Evolutionary conservation across 2,113 vertebrate species (phyloP).

Genomic region (Glaucidium brasilianum): DNA sequence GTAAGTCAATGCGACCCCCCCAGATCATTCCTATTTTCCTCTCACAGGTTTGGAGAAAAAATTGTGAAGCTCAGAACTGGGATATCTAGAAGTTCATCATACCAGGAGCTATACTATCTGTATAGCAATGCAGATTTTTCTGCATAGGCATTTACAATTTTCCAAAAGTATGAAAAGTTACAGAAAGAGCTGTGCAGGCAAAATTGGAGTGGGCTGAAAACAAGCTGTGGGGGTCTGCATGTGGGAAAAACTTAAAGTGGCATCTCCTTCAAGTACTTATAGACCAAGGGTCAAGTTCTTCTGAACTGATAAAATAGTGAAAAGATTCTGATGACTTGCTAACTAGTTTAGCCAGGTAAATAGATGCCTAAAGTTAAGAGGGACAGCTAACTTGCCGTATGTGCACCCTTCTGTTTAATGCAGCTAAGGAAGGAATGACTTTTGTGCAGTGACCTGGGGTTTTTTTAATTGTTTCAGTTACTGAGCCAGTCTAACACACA

Average conservation of each 20-base stretch:
- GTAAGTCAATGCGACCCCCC: not conserved
- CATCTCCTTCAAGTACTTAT: not conserved
- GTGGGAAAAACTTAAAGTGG: not conserved
- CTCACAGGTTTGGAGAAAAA: not conserved
- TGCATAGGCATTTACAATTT: not conserved
- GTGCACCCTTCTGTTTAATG: not conserved
- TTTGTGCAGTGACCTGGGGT: not conserved
- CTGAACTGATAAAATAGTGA: not conserved
- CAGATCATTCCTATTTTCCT: not conserved
- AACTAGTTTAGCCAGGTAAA: not conserved
- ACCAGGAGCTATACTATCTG: not conserved
- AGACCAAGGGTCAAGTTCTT: not conserved
- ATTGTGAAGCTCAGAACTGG: not conserved
- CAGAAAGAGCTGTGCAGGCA: not conserved
- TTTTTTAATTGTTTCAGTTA: conserved; percentile 74
- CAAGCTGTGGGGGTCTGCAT: not conserved
- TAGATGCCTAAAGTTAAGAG: not conserved
- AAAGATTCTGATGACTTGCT: not conserved
- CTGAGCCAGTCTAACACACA: conserved; percentile 81
- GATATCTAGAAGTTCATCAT: not conserved
- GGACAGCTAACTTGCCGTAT: not conserved
- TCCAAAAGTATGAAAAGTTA: not conserved
- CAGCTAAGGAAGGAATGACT: not conserved
- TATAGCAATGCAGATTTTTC: not conserved
- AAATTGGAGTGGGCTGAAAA: not conserved